Conservation (phyloP, 1,140 invertebrate species). For the Bombus polaris region DNA sequence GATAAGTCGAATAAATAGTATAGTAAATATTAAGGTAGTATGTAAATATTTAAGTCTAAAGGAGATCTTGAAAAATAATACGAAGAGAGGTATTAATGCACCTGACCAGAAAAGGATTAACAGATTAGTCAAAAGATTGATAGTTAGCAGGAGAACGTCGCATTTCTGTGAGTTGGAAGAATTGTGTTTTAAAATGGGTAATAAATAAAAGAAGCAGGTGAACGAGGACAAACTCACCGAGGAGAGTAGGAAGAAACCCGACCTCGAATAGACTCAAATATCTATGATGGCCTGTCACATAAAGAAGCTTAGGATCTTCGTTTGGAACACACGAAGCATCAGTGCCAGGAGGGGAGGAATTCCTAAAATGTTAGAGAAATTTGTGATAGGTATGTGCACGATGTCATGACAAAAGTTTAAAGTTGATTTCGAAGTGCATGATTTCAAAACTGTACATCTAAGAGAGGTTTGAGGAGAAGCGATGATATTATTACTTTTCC, state of each 20-base stretch:
- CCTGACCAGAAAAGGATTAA: not conserved
- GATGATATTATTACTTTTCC: not conserved
- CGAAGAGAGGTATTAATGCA: not conserved
- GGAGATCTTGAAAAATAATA: not conserved
- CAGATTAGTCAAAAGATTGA: not conserved
- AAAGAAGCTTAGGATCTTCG: constrained; percentile 38
- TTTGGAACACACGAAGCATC: constrained; percentile 35
- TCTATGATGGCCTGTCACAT: constrained; percentile 34
- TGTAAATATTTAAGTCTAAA: not conserved
- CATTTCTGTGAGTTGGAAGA: not conserved
- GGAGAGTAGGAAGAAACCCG: constrained; percentile 32
- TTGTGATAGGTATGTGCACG: constrained; percentile 30
- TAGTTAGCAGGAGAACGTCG: not conserved
- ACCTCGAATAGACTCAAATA: constrained; percentile 37
- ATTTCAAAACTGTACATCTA: not conserved
- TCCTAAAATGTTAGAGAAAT: constrained; percentile 44
- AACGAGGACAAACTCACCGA: constrained; percentile 25
- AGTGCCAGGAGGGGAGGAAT: constrained; percentile 39
- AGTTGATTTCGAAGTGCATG: constrained; percentile 22
- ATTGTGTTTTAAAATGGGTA: not conserved
- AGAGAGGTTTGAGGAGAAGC: constrained; percentile 1
- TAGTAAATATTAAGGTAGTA: not conserved
- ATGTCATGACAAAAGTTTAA: constrained; percentile 12
- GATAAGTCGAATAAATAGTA: not conserved
- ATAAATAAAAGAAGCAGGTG: constrained; percentile 34